Base-by-base conservation (phyloP, 1,140 invertebrate species). In the Meloidogyne exigua region DNA sequence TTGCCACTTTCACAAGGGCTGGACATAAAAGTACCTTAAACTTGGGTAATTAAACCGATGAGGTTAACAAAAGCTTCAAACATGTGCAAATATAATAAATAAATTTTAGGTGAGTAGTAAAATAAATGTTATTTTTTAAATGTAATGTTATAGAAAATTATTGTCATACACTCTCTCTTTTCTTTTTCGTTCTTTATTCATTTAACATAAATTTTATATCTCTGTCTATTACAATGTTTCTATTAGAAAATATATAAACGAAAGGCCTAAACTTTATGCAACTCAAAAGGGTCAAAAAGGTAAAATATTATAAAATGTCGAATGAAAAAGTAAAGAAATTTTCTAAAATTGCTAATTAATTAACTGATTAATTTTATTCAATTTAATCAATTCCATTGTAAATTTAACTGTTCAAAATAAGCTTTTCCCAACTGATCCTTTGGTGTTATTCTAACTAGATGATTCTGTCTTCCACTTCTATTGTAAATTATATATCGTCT, bases 361-460 rank as follows among this genome's bases (percentile, higher is more conserved):
- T 32, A 32, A 32, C 7, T 32, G 7, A 32, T 32, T 32, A 32
- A 32, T 32, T 32, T 3, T 3, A 32, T 36, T 36, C 0, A 36
- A 26, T 10, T 5, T 2, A 69, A 44, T 69, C 15, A 69, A 44
- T 69, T 69, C 68, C 68, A 69, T 69, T 69, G 68, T 25, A 13
- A 3, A 44, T 25, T 32, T 49, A 69, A 69, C 18, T 69, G 68
- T 69, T 69, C 49, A 32, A 69, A 69, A 69, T 69, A 69, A 28
- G 26, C 12, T 26, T 69, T 49, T 15, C 36, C 49, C 4, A 26
- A 12, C 2, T 69, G 23, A 5, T 25, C 68, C 12, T 12, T 36
- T 18, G 68, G 68, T 25, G 49, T 18, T 57, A 57, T 57, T 57
- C 18, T n/a, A 57, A n/a, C 21, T 57, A 57, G 21, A 57, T 69